phyloP scores from a whole-genome alignment of 2,113 vertebrate species.

The Taxidea taxus region DNA sequence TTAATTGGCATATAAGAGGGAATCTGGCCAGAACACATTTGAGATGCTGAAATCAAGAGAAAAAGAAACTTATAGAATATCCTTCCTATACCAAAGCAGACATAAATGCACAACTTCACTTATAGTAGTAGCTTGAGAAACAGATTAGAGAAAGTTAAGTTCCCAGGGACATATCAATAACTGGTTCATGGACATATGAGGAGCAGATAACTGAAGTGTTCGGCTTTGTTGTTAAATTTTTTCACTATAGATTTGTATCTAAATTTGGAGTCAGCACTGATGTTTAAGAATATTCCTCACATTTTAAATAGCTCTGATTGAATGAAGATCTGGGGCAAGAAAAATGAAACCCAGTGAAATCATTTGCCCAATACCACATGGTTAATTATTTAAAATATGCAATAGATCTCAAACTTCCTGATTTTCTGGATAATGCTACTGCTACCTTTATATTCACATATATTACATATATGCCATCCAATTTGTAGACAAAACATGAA shows the following conservation, averaged over 20 bases:
- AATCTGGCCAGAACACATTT: conserved; percentile 68
- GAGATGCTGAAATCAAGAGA: conserved; percentile 62
- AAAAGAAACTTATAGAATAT: conserved; percentile 55
- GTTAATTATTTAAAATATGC: conserved; percentile 47
- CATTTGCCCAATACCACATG: not conserved
- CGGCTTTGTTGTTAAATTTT: conserved; percentile 17
- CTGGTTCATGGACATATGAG: conserved; percentile 4
- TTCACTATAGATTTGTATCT: not conserved
- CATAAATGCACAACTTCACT: conserved; percentile 48
- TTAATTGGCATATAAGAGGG: conserved; percentile 76
- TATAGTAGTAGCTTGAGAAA: conserved; percentile 52
- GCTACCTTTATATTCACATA: not conserved
- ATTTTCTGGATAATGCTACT: not conserved
- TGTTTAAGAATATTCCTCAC: not conserved
- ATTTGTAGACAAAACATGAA: not conserved
- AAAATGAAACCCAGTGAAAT: not conserved
- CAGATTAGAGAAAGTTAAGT: conserved; percentile 38
- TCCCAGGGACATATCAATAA: not conserved
- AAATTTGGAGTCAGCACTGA: not conserved
- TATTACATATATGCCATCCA: not conserved
- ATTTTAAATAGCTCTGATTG: not conserved
- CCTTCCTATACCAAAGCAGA: not conserved
- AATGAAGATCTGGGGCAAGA: not conserved
- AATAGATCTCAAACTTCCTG: not conserved
- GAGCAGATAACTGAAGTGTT: not conserved